Evolutionary conservation across 1,140 invertebrate genomes (phyloP).

Genomic region (Samia ricini): DNA sequence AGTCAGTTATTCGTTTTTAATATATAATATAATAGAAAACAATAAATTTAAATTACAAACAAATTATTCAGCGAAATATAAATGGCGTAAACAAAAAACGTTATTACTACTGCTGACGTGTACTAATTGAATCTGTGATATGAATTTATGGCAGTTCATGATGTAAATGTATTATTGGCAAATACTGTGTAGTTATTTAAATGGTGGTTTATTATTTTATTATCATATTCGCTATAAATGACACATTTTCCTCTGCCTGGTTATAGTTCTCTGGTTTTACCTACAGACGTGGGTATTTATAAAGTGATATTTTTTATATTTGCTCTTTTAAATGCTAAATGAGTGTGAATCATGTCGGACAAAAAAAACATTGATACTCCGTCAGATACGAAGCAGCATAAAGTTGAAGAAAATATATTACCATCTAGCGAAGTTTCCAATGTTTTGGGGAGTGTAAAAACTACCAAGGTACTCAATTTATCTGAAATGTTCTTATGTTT

Average conservation of each 20-base stretch:
- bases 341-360: conserved; percentile 59
- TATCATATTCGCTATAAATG: neutral
- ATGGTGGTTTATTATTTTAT: neutral
- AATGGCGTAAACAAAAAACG: too few species aligned
- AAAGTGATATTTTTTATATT: neutral
- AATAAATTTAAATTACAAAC: too few species aligned
- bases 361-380: conserved; percentile 59
- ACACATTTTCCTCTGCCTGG: neutral
- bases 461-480: conserved; percentile 45
- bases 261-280: neutral
- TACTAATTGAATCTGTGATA: neutral
- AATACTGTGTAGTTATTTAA: neutral
- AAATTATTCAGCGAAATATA: too few species aligned
- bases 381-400: conserved; percentile 47
- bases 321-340: conserved; percentile 52
- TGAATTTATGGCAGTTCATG: neutral
- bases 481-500: neutral
- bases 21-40: too few species aligned
- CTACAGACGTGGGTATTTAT: neutral
- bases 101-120: conserved; percentile 1
- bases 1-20: too few species aligned
- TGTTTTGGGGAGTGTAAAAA: conserved; percentile 55
- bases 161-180: neutral
- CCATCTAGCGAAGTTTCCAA: conserved; percentile 54
- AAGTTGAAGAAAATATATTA: conserved; percentile 53